Base-by-base conservation (phyloP, 2,797 vertebrate species). In the Pelobates cultripes region DNA sequence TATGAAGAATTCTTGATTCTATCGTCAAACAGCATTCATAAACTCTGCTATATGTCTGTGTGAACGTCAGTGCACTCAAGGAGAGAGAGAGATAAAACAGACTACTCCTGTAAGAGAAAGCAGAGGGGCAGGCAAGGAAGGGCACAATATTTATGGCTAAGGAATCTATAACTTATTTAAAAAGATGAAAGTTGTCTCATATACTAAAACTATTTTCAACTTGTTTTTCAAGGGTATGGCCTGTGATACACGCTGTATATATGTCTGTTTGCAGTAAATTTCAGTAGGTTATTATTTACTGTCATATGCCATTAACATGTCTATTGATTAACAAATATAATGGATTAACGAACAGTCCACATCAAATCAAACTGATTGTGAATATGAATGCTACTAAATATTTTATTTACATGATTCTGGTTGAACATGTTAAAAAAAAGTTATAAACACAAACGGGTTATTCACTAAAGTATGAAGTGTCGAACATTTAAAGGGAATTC, bases 31-130 rank as follows among this genome's bases (percentile, higher is more conserved):
- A 90, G 87, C 88, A 90, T 92, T 93, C 90, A 92, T 91, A 93
- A 93, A 90, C 89, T 93, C 93, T 94, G 93, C 88, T 90, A 6
- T 94, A 93, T 92, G 92, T 94, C 94, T 94, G 90, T 91, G 90
- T 88, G 90, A 93, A 93, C 85, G 90, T 94, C 92, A 93, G 91
- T 86, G 89, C 1, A 47, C 89, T 92, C 88, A 88, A 93, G 93
- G 93, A 94, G 93, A 90, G 90, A 91, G 92, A 70, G 94, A 94
- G 90, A 92, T 90, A 92, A 94, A 94, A 88, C 94, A 95, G 94
- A 93, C 93, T 92, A 79, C 91, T 91, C 87, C 88, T 86, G 84
- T 84, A 89, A 88, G 86, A 90, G 87, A 89, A 88, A 81, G 85
- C 88, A 75, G 90, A 92, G 87, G 88, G 88, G 87, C 88, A 86